Conservation (phyloP, 2,113 vertebrate genomes). For the Petrocephalus microphthalmus region DNA sequence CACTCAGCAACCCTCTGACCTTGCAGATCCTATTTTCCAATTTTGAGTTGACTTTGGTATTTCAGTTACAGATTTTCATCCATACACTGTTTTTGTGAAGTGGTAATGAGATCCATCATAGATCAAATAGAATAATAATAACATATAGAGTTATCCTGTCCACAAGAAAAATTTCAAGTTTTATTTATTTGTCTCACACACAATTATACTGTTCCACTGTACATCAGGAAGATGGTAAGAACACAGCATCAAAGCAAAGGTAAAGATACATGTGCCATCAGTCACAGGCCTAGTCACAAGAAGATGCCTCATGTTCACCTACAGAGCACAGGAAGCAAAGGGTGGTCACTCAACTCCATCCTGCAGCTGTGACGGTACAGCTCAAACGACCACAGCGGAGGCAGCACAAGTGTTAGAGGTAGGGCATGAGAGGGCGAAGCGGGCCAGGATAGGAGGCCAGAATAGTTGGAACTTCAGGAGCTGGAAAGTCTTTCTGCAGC, state of each 20-base stretch:
- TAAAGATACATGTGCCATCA: background rate
- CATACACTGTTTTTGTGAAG: background rate
- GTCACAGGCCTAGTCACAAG: background rate
- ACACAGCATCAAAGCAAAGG: background rate
- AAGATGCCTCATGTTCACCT: background rate
- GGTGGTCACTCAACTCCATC: background rate
- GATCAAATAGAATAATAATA: background rate
- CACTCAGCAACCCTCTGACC: too few relatives aligned
- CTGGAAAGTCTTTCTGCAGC: background rate
- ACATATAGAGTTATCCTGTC: background rate
- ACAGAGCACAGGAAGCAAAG: background rate
- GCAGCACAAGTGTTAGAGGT: too few relatives aligned
- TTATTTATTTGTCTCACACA: background rate
- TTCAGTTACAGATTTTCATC: background rate
- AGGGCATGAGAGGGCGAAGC: background rate
- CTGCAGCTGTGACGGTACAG: background rate
- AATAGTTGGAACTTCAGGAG: background rate
- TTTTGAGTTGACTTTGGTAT: too few relatives aligned
- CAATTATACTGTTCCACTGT: background rate
- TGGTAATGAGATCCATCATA: background rate
- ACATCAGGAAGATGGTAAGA: background rate
- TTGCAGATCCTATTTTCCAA: too few relatives aligned
- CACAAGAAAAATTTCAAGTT: too few relatives aligned
- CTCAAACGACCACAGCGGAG: background rate
- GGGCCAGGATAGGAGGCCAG: background rate